phyloP scores from a whole-genome alignment of 2,113 vertebrate species.

The Eulacestoma nigropectus region DNA sequence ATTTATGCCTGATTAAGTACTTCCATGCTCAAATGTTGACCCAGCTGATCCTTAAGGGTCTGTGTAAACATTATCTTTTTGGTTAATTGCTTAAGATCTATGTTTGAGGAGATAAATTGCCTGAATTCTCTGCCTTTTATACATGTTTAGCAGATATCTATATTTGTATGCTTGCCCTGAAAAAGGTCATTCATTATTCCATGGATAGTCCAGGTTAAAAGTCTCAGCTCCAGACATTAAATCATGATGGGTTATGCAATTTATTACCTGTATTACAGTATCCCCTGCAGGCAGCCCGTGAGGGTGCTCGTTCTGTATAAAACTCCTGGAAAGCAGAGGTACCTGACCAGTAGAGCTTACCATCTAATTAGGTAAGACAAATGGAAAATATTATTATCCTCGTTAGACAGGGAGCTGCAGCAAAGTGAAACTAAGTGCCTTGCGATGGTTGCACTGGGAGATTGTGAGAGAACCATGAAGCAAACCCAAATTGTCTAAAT shows the following conservation, averaged over 20 bases:
- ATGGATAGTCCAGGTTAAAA: background rate
- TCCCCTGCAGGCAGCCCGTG: background rate
- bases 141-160: background rate
- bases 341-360: background rate
- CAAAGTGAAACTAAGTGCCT: background rate
- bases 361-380: background rate
- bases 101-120: background rate
- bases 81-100: background rate
- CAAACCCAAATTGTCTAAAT: background rate
- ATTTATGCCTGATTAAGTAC: background rate
- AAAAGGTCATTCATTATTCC: background rate
- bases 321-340: background rate
- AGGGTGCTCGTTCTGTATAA: background rate
- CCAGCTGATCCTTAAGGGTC: background rate
- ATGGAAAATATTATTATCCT: background rate
- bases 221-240: background rate
- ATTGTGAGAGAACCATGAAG: background rate
- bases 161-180: background rate
- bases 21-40: background rate
- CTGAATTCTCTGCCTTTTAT: background rate
- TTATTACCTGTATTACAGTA: background rate
- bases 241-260: background rate
- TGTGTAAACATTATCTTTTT: background rate
- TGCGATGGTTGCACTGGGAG: background rate
- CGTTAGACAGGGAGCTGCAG: constrained; percentile 2